These are phyloP conservation scores for Numida meleagris DNA, from an alignment of 2,113 vertebrate species.

Conservation along the genomic window DNA sequence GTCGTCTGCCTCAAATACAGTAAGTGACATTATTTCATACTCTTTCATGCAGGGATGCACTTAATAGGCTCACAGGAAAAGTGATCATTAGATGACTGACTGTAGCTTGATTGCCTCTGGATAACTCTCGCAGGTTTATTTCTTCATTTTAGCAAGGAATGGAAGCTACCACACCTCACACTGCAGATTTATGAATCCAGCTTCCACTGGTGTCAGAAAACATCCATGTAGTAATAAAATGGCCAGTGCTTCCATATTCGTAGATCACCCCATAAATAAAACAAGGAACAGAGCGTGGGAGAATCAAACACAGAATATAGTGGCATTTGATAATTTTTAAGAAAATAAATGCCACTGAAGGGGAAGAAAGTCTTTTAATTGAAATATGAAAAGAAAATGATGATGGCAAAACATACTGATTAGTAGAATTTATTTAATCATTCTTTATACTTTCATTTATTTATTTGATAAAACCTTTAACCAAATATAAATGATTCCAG, in stretches of 20 bases:
- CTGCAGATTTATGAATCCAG: neutral
- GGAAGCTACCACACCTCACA: neutral
- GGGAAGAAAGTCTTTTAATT: neutral
- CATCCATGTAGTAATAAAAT: neutral
- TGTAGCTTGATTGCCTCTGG: conserved; percentile 35
- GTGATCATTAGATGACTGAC: conserved; percentile 48
- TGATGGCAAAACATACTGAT: neutral
- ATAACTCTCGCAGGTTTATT: conserved; percentile 9
- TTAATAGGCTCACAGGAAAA: conserved; percentile 35
- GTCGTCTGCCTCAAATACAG: neutral
- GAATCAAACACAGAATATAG: neutral
- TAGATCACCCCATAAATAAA: neutral
- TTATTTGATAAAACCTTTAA: neutral
- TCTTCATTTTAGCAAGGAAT: conserved; percentile 24
- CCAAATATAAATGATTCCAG: neutral
- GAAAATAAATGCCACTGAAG: neutral
- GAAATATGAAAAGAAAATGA: neutral
- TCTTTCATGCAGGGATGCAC: conserved; percentile 42
- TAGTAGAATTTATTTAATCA: neutral
- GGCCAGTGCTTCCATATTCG: neutral
- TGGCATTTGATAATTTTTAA: neutral
- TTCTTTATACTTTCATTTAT: neutral
- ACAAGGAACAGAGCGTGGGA: neutral
- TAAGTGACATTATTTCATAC: conserved; percentile 47
- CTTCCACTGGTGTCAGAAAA: neutral